Percentiles rank a stretch among this genome's conserved stretches.
Conservation (phyloP, 35 echinoderm and acorn worm species). For the Strongylocentrotus purpuratus region DNA sequence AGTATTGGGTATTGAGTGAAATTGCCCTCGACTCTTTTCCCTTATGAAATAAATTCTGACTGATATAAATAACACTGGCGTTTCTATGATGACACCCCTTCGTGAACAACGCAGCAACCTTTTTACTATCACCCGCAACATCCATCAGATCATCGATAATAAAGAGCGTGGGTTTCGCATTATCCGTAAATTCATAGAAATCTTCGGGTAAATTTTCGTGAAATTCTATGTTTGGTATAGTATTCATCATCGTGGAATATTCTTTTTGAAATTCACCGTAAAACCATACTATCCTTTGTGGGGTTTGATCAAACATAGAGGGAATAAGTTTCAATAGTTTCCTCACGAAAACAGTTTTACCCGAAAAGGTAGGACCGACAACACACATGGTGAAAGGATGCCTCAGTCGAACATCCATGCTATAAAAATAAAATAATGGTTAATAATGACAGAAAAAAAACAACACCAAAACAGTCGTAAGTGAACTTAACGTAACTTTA, state of each 20-base stretch:
- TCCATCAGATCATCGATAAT: slow-evolving; percentile 74
- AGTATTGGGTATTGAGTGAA: slow-evolving; percentile 74
- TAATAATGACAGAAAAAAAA: neutral
- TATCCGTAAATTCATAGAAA: slow-evolving; percentile 50
- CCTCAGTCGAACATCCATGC: slow-evolving; percentile 46
- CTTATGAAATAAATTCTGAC: slow-evolving; percentile 73
- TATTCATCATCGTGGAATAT: slow-evolving; percentile 45
- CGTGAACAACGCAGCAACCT: slow-evolving; percentile 60
- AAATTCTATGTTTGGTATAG: slow-evolving; percentile 60
- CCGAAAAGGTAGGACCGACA: slow-evolving; percentile 54
- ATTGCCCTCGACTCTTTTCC: slow-evolving; percentile 66
- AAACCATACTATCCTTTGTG: too few relatives aligned
- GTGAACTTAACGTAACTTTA: neutral
- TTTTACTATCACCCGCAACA: slow-evolving; percentile 44
- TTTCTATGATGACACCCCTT: slow-evolving; percentile 74
- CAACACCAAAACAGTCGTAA: neutral
- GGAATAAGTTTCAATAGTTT: slow-evolving; percentile 18
- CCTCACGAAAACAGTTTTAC: slow-evolving; percentile 59
- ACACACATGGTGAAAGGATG: slow-evolving; percentile 64
- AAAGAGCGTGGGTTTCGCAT: slow-evolving; percentile 47
- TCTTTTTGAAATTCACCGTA: too few relatives aligned
- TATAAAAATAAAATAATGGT: neutral
- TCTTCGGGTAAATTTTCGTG: slow-evolving; percentile 59
- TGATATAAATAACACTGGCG: slow-evolving; percentile 59
- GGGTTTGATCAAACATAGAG: slow-evolving; percentile 25